Evolutionary conservation across 1,140 invertebrate species (phyloP), one percentile per base, ranked within the genome.

Genomic region (Eumeta japonica): DNA sequence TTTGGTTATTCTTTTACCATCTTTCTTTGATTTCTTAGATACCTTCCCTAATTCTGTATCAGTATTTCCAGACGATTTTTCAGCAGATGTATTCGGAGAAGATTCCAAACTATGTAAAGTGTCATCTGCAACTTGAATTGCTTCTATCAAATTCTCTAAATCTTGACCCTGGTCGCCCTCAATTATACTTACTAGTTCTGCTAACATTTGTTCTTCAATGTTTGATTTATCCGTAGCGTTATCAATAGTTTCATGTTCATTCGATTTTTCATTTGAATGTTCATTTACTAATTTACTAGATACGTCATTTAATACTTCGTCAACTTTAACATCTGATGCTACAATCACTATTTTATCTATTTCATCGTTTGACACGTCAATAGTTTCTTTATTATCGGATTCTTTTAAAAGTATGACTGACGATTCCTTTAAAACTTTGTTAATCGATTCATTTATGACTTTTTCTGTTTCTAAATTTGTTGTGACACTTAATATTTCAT

Each of bases 311-410:
- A 1, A 62, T 56, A 34, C n/a, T n/a, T 66, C 61, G 0, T 58
- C 58, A 32, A 49, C 57, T 14, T 56, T 65, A 2, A 68, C 58
- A 3, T 62, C 64, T 48, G 66, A 45, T 31, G 66, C 50, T 10
- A 71, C 58, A 50, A 67, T 47, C 14, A 56, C 58, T 43, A 59
- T 48, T 18, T 51, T 55, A 20, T 64, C 58, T 10, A 57, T 44
- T 43, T 62, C 63, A 3, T 60, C 56, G n/a, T 52, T 52, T 24
- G 35, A 12, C 4, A 28, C 48, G 7, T 55, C 35, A 17, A 20
- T 45, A 7, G 39, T 19, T 30, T 54, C 40, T 14, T 11, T 32
- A 15, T 34, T 41, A 1, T 31, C 35, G 3, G n/a, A 10, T 35
- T 16, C 20, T 32, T 16, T 29, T 24, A n/a, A n/a, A n/a, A n/a